Evolutionary conservation across 2,113 vertebrate genomes (phyloP).

Genomic region (Ploceus nigricollis): DNA sequence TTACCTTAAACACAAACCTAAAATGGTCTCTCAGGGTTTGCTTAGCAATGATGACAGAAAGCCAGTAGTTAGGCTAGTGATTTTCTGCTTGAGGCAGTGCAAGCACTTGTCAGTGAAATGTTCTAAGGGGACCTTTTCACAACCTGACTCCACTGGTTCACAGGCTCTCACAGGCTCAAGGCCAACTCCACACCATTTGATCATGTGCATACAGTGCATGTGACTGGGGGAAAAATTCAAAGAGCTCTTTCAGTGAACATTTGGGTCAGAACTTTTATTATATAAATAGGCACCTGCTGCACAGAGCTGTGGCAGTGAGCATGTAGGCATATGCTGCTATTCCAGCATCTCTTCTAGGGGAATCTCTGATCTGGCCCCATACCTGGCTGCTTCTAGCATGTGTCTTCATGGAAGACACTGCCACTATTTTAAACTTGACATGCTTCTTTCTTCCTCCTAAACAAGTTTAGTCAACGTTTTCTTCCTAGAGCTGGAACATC

Average conservation of each 20-base stretch:
- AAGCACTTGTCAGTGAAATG: constrained; percentile 33
- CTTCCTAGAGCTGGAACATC: not conserved
- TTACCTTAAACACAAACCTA: constrained; percentile 34
- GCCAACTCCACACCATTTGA: not conserved
- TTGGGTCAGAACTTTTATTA: not conserved
- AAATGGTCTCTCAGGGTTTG: not conserved
- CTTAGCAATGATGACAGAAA: constrained; percentile 29
- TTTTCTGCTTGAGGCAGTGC: constrained; percentile 55
- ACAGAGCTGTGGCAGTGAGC: not conserved
- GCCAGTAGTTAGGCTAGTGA: not conserved
- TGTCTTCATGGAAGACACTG: not conserved
- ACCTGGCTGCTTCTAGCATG: not conserved
- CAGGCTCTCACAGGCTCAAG: not conserved
- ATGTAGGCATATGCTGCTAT: not conserved
- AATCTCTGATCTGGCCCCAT: not conserved
- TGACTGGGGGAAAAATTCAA: not conserved
- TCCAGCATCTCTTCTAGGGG: not conserved
- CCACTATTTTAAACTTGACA: not conserved
- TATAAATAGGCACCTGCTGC: not conserved
- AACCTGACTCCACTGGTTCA: not conserved
- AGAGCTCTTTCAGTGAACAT: not conserved
- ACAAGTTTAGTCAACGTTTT: not conserved
- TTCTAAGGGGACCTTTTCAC: constrained; percentile 26
- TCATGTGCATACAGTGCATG: not conserved
- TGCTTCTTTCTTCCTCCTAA: not conserved